Evolutionary conservation across 1,140 invertebrate species (phyloP).

Genomic region (Sinella curviseta): DNA sequence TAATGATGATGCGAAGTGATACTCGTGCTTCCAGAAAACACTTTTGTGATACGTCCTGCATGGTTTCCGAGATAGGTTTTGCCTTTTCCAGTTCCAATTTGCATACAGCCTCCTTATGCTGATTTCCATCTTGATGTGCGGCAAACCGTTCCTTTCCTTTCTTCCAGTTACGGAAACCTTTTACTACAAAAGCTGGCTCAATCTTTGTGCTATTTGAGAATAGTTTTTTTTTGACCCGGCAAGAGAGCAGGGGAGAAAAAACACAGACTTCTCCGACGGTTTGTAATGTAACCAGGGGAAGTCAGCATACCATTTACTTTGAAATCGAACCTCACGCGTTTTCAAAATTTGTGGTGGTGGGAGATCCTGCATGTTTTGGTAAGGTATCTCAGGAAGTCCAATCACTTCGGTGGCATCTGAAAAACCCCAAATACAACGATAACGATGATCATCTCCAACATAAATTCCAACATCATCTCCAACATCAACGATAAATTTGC

Average conservation of each 20-base stretch:
- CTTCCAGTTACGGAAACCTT: background rate
- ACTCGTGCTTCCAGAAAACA: background rate
- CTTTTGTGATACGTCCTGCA: background rate
- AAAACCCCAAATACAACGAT: too few species aligned
- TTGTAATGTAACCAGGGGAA: background rate
- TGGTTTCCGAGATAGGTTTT: background rate
- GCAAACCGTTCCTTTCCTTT: background rate
- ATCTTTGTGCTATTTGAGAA: background rate
- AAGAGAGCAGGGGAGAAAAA: background rate
- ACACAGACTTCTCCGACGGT: background rate
- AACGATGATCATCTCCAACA: too few species aligned
- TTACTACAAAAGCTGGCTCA: background rate
- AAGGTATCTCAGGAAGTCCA: too few species aligned
- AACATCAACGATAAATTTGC: too few species aligned
- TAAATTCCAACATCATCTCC: too few species aligned
- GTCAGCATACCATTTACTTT: background rate
- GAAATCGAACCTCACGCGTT: too few species aligned
- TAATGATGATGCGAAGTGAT: background rate
- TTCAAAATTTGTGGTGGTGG: background rate
- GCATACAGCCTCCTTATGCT: background rate
- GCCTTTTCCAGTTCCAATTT: background rate
- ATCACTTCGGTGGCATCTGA: too few species aligned
- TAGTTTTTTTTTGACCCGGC: background rate
- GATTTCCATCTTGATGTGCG: background rate
- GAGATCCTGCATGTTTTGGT: background rate